Percentiles rank a stretch among this genome's conserved stretches.
Evolutionary conservation across 2,113 vertebrate genomes (phyloP).

Genomic region (Kobus ellipsiprymnus): DNA sequence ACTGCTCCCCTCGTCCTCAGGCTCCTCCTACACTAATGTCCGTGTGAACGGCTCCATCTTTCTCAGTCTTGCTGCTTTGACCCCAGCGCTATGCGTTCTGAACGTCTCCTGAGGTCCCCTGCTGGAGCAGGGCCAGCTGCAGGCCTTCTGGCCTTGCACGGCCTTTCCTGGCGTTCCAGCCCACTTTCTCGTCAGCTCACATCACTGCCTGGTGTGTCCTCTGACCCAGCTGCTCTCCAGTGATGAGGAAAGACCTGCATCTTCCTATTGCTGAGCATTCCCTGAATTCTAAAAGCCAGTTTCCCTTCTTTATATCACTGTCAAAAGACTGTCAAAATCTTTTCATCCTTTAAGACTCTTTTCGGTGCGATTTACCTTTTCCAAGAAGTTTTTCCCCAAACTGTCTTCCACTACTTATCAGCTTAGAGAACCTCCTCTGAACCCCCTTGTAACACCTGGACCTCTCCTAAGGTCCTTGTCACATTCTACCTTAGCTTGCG

Average conservation of each 20-base stretch:
- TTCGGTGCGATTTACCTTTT: not conserved
- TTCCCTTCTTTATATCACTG: not conserved
- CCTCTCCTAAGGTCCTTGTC: not conserved
- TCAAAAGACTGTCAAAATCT: not conserved
- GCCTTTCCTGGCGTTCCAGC: not conserved
- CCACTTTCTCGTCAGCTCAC: not conserved
- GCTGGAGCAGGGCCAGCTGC: not conserved
- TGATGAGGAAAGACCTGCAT: not conserved
- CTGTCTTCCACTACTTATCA: not conserved
- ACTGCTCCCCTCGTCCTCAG: too few relatives aligned
- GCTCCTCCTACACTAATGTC: not conserved
- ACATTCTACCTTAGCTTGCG: not conserved
- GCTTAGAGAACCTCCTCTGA: not conserved
- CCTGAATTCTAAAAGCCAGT: not conserved
- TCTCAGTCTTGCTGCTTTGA: not conserved
- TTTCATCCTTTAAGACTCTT: not conserved
- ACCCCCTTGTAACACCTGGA: too few relatives aligned
- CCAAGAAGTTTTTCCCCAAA: not conserved
- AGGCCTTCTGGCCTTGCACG: not conserved
- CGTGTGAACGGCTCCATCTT: not conserved
- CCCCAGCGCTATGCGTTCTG: not conserved
- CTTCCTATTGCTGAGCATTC: not conserved
- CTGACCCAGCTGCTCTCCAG: accelerated
- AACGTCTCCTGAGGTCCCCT: not conserved
- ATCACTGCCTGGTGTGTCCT: accelerated